Evolutionary conservation across 2,888 invertebrate species (phyloP), one percentile per base, ranked within the genome.

Genomic region (Adela reaumurella): DNA sequence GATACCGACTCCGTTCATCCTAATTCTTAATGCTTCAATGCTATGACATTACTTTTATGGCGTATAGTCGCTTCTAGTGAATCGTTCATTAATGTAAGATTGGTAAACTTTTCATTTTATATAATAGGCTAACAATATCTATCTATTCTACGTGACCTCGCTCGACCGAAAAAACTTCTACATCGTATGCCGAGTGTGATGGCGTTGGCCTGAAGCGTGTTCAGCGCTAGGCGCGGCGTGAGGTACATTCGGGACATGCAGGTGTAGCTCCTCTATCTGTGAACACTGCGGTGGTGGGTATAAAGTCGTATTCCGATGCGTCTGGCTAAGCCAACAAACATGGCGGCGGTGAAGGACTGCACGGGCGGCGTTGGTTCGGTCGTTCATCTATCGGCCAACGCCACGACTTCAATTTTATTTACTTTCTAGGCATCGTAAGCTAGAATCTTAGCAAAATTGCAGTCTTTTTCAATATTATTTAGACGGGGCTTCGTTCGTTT

Each of bases 41-140:
- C 78, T 76, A 80, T 80, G 80, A 79, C 71, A 74, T 70, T 67
- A 60, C 63, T 72, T 71, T 70, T 74, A 79, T 76, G 78, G 78
- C 74, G 77, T 78, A 74, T 80, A 77, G 73, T 74, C 77, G 78
- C 74, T 70, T 69, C 77, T 80, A 79, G 80, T 80, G 80, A 80
- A 74, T 70, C 69, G 78, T 79, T 79, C 66, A 69, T 70, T 73
- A 78, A 80, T 79, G 80, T 79, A 79, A 79, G 78, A 77, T 78
- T 77, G 80, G 79, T 80, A 79, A 24, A 80, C 72, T 76, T 71
- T 71, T 73, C 51, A 68, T 74, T 71, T 69, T 74, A 71, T 72
- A 71, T 35, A 35, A 35, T 35, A 35, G 35, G 35, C n/a, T 35
- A 14, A n/a, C n/a, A n/a, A n/a, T n/a, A 24, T 6, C 10, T 14